These are phyloP conservation scores for Phodopus roborovskii DNA, from an alignment of 2,113 vertebrate species.

Conservation along the genomic window DNA sequence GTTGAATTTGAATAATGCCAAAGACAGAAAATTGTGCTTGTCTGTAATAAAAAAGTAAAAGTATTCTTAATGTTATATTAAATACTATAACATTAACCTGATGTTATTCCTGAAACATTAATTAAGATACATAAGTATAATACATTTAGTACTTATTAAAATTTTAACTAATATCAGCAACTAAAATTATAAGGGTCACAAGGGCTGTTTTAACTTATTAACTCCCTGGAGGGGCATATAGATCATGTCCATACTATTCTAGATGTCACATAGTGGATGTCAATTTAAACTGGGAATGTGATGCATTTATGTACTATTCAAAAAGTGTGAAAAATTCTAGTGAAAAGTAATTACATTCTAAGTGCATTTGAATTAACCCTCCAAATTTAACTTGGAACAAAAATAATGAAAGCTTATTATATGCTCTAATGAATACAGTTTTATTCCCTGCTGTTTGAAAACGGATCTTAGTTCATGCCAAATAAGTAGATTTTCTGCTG, in stretches of 20 bases:
- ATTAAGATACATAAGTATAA: neutral
- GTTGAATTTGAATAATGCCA: slow-evolving; percentile 3
- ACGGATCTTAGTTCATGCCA: neutral
- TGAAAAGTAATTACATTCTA: slow-evolving; percentile 55
- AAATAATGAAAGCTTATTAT: slow-evolving; percentile 49
- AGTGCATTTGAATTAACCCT: slow-evolving; percentile 54
- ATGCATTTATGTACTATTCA: slow-evolving; percentile 25
- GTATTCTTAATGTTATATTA: neutral
- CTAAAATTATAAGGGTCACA: neutral
- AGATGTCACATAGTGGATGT: slow-evolving; percentile 3
- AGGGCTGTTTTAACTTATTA: neutral
- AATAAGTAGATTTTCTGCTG: neutral
- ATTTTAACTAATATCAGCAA: neutral
- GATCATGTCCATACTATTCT: slow-evolving; percentile 8
- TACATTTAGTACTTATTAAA: neutral
- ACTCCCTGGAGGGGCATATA: neutral
- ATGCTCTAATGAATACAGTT: slow-evolving; percentile 37
- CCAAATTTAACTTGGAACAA: slow-evolving; percentile 56
- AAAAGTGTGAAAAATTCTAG: slow-evolving; percentile 35
- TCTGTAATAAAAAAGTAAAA: neutral
- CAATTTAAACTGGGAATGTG: slow-evolving; percentile 50
- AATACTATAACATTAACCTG: neutral
- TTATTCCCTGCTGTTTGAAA: neutral
- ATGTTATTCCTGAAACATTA: neutral
- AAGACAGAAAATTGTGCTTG: slow-evolving; percentile 8